A percentile compares a stretch with the other conserved stretches of the same genome.
phyloP scores from a whole-genome alignment of 2,797 vertebrate species.

The Ctenosaura bakeri region DNA sequence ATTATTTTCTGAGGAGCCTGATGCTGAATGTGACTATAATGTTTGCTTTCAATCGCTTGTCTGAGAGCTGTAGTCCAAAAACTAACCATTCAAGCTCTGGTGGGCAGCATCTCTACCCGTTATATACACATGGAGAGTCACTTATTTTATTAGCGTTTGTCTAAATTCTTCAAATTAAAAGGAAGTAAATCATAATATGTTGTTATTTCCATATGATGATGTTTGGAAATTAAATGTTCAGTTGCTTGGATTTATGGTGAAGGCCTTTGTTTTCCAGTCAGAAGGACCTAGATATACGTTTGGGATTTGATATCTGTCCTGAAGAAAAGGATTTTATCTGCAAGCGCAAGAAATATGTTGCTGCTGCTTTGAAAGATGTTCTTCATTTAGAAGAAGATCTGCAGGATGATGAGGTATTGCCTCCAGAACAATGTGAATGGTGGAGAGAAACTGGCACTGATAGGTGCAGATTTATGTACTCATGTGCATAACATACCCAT shows the following conservation, averaged over 20 bases:
- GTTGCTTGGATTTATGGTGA: background rate
- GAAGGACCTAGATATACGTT: constrained; percentile 74
- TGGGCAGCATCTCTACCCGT: background rate
- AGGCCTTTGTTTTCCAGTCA: constrained; percentile 32
- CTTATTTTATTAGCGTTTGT: background rate
- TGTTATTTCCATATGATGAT: background rate
- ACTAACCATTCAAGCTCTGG: too few relatives aligned
- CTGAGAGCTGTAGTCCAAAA: too few relatives aligned
- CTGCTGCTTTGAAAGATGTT: constrained; percentile 78
- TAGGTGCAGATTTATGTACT: background rate
- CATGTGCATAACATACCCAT: background rate
- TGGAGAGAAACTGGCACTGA: background rate
- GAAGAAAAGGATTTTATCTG: constrained; percentile 82
- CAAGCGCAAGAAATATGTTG: constrained; percentile 82
- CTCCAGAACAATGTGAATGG: background rate
- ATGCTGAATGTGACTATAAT: too few relatives aligned
- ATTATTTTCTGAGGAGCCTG: too few relatives aligned
- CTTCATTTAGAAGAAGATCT: constrained; percentile 77
- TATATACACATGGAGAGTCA: background rate
- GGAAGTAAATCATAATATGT: background rate
- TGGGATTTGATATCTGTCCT: constrained; percentile 81
- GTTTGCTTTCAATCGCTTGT: too few relatives aligned
- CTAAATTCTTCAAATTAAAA: background rate
- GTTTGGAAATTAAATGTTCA: background rate
- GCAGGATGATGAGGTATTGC: constrained; percentile 78